Base-by-base conservation (phyloP, 2,113 vertebrate genomes). In the Mesembrinibis cayennensis region DNA sequence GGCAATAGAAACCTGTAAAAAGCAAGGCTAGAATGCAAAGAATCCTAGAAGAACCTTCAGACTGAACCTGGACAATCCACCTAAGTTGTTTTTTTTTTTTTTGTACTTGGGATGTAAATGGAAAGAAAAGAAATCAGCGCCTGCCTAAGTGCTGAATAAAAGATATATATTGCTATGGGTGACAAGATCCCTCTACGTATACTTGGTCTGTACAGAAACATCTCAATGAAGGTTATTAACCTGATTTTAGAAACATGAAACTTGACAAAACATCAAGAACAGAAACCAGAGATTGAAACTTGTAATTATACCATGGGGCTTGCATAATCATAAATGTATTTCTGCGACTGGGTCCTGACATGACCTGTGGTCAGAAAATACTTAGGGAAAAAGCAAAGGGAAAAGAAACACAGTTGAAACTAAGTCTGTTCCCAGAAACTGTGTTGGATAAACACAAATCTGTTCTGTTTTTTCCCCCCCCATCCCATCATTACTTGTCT, bases 401-500 rank as follows among this genome's bases (percentile, higher is more conserved):
- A 47, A 66, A 55, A 44, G 13, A 80, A 61, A 59, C 66, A 27
- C 13, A 58, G 38, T 47, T 9, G 10, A 65, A 96, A 78, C 12
- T 16, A 78, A 49, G 6, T 13, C 32, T 74, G 12, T 47, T 67
- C 12, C 23, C 29, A 67, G 61, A 82, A 91, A 89, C 15, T 4
- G 17, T 21, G 29, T 2, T 81, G 14, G 16, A 85, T 13, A 59
- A 76, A 65, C 14, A 72, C 7, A 73, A 22, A 22, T 3, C 1
- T 38, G 7, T 13, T 34, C 30, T 15, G 4, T 0, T 16, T 59
- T 45, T 34, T 16, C 3, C 0, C 2, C 0, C 2, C 10, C 6
- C 4, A 45, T 29, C 25, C 25, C 13, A 40, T 29, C 14, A 34
- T 44, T 84, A 25, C 12, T 70, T 52, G 30, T 49, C 55, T 40